Evolutionary conservation across 2,888 invertebrate genomes (phyloP).

Genomic region (Melangyna quadrimaculata): DNA sequence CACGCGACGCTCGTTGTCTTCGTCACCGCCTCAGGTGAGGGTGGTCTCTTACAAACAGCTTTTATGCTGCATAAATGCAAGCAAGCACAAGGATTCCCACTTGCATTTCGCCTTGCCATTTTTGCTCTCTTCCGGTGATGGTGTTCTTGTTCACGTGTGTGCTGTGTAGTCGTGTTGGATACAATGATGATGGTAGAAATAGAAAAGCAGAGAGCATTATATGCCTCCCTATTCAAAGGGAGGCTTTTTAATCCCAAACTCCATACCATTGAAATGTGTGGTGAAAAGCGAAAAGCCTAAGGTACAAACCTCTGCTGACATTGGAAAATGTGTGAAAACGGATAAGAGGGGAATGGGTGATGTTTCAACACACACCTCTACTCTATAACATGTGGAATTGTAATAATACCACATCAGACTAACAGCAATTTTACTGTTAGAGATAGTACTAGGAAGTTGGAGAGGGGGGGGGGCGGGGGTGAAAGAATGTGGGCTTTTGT

Average conservation of each 20-base stretch:
- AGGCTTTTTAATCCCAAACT: slow-evolving; percentile 48
- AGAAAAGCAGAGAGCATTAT: slow-evolving; percentile 29
- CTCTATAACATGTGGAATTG: slow-evolving; percentile 52
- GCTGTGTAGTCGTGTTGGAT: neutral
- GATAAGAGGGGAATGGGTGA: neutral
- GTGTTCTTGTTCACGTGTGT: slow-evolving; percentile 2
- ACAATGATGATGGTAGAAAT: neutral
- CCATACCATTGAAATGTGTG: slow-evolving; percentile 62
- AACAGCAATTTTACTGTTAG: slow-evolving; percentile 24
- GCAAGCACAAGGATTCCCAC: slow-evolving; percentile 53
- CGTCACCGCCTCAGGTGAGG: slow-evolving; percentile 46
- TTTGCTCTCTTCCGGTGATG: slow-evolving; percentile 41
- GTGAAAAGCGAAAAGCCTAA: slow-evolving; percentile 69
- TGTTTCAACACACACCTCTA: slow-evolving; percentile 37
- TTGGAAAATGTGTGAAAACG: slow-evolving; percentile 59
- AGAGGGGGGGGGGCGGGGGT: slow-evolving; percentile 15
- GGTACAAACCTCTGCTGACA: slow-evolving; percentile 33
- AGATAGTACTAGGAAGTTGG: neutral
- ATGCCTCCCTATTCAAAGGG: slow-evolving; percentile 27
- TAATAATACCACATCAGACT: slow-evolving; percentile 49
- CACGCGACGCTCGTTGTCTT: too few relatives aligned
- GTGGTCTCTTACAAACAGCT: slow-evolving; percentile 41
- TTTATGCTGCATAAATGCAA: slow-evolving; percentile 48
- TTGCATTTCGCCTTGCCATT: slow-evolving; percentile 51
- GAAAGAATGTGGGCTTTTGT: slow-evolving; percentile 14